A percentile compares a stretch with the other conserved stretches of the same genome.
These are phyloP conservation scores for Pyrochroa serraticornis DNA, from an alignment of 2,888 invertebrate genomes.

Conservation along the genomic window DNA sequence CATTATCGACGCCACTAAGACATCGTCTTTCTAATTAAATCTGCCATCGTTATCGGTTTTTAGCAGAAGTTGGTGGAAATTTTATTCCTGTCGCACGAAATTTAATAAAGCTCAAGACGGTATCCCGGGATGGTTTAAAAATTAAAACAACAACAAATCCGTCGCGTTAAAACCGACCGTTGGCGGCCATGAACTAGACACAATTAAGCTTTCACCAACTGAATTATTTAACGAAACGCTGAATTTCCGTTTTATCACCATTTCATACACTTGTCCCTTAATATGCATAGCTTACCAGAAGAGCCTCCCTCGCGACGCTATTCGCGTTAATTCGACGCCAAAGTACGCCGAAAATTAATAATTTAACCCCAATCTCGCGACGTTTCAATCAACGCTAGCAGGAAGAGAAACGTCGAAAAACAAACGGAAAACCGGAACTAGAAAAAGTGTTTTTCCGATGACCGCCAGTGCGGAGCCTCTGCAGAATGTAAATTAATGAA, in stretches of 20 bases:
- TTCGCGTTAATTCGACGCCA: conserved; percentile 25
- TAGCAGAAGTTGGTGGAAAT: conserved; percentile 14
- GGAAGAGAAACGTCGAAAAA: not conserved
- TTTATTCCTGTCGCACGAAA: not conserved
- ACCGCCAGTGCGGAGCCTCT: conserved; percentile 6
- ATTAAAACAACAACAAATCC: conserved; percentile 18
- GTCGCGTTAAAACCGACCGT: conserved; percentile 9
- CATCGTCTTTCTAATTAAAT: conserved; percentile 24
- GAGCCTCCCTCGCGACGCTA: conserved; percentile 25
- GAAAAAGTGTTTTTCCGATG: conserved; percentile 20
- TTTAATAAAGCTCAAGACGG: not conserved
- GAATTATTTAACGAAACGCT: conserved; percentile 30
- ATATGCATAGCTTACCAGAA: conserved; percentile 35
- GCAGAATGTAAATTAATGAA: conserved; percentile 28
- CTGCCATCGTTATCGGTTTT: conserved; percentile 16
- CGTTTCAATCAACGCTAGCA: not conserved
- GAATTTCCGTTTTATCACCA: conserved; percentile 30
- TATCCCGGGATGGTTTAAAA: conserved; percentile 3
- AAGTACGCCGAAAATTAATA: conserved; percentile 31
- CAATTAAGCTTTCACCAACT: conserved; percentile 30
- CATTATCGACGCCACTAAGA: conserved; percentile 20
- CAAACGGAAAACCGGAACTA: conserved; percentile 10
- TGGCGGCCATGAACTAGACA: conserved; percentile 19
- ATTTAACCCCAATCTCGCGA: conserved; percentile 9
- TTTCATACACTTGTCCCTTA: conserved; percentile 34